Evolutionary conservation across 2,113 vertebrate genomes (phyloP).

Genomic region (Eretmochelys imbricata): DNA sequence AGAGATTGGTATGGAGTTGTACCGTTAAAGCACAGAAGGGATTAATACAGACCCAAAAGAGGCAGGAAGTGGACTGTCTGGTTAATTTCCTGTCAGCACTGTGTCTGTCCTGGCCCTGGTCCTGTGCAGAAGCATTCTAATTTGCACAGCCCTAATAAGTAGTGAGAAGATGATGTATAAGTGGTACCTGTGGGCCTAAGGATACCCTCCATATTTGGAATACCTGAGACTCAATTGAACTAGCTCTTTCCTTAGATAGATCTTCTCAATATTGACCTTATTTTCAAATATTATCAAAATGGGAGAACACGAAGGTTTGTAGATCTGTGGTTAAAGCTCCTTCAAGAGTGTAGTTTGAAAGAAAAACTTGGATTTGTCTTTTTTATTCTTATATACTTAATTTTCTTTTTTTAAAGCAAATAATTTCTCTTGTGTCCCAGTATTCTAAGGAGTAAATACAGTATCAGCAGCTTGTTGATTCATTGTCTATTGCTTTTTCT

Average conservation of each 20-base stretch:
- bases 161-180: neutral
- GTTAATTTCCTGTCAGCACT: neutral
- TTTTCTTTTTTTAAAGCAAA: slow-evolving; percentile 27
- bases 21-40: neutral
- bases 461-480: slow-evolving; percentile 12
- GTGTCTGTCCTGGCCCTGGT: neutral
- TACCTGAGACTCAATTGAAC: neutral
- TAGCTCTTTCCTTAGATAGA: neutral
- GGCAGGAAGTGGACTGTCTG: neutral
- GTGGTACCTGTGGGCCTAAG: neutral
- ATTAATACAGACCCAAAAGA: neutral
- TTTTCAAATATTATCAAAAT: neutral
- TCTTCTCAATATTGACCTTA: neutral
- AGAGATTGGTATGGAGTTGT: neutral
- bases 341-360: neutral
- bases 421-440: neutral
- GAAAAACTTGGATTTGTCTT: neutral
- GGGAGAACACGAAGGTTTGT: neutral
- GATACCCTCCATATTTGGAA: neutral
- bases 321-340: neutral
- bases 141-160: neutral
- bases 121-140: neutral
- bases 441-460: neutral
- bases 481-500: slow-evolving; percentile 20
- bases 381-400: neutral